Conservation (phyloP, 1,140 invertebrate genomes). For the Scaptomyza montana region DNA sequence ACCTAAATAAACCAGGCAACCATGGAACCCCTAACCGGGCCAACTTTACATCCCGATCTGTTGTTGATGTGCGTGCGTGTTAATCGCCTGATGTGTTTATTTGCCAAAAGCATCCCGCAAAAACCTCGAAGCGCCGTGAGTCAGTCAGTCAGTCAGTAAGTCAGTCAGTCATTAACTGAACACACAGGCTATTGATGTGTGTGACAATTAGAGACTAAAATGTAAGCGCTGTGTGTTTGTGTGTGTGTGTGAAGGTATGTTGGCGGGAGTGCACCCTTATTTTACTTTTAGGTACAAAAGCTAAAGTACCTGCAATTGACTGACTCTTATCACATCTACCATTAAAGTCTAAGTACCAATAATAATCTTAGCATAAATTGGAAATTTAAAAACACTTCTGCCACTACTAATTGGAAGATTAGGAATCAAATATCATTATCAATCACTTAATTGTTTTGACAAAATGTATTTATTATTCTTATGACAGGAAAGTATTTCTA, state of each 20-base stretch:
- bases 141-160: too few relatives aligned
- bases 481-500: too few relatives aligned
- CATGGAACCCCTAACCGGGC: too few relatives aligned
- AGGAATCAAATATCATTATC: too few relatives aligned
- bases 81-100: slow-evolving; percentile 74
- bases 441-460: too few relatives aligned
- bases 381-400: too few relatives aligned
- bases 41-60: neutral
- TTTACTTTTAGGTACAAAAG: neutral
- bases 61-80: slow-evolving; percentile 51
- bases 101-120: slow-evolving; percentile 47
- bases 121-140: neutral
- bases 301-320: neutral
- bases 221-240: neutral
- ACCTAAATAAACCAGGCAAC: too few relatives aligned
- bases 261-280: neutral
- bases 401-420: too few relatives aligned
- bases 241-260: neutral
- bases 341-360: too few relatives aligned
- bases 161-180: slow-evolving; percentile 11
- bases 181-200: slow-evolving; percentile 60
- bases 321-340: neutral
- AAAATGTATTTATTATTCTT: too few relatives aligned
- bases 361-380: too few relatives aligned
- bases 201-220: slow-evolving; percentile 53